Evolutionary conservation across 2,797 vertebrate genomes (phyloP).

Genomic region (Vultur gryphus): DNA sequence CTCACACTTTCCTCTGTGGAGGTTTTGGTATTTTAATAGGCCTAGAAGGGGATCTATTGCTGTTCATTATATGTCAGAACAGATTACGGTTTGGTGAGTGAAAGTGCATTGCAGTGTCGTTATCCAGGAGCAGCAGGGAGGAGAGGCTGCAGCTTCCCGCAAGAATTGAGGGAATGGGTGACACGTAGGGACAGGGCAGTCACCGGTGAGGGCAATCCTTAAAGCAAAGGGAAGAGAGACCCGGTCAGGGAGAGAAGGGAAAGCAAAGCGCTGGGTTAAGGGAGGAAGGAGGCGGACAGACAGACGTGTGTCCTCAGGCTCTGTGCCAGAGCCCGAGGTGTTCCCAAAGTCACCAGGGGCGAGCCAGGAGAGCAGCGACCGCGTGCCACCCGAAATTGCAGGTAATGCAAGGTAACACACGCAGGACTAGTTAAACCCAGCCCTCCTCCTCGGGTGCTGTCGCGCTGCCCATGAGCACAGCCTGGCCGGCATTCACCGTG

Average conservation of each 20-base stretch:
- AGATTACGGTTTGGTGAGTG: background rate
- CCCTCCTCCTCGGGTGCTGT: accelerated
- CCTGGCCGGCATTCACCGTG: accelerated
- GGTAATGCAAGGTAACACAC: background rate
- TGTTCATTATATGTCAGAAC: background rate
- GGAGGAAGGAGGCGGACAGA: background rate
- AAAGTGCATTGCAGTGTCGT: background rate
- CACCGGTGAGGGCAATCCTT: background rate
- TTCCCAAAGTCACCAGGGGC: background rate
- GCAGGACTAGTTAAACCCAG: background rate
- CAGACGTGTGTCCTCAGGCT: accelerated
- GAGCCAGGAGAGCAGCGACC: background rate
- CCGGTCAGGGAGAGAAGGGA: background rate
- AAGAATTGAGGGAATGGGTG: background rate
- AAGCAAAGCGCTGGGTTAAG: background rate
- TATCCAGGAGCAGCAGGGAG: background rate
- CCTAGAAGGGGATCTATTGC: background rate
- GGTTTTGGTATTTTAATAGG: background rate
- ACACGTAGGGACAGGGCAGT: background rate
- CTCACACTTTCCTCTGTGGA: background rate
- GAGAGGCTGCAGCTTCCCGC: background rate
- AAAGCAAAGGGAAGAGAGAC: background rate
- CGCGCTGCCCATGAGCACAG: background rate
- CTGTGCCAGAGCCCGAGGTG: background rate
- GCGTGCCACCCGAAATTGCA: accelerated